A percentile compares a stretch with the other conserved stretches of the same genome.
These are phyloP conservation scores for Coreoperca whiteheadi DNA, from an alignment of 2,113 vertebrate species.

Conservation along the genomic window DNA sequence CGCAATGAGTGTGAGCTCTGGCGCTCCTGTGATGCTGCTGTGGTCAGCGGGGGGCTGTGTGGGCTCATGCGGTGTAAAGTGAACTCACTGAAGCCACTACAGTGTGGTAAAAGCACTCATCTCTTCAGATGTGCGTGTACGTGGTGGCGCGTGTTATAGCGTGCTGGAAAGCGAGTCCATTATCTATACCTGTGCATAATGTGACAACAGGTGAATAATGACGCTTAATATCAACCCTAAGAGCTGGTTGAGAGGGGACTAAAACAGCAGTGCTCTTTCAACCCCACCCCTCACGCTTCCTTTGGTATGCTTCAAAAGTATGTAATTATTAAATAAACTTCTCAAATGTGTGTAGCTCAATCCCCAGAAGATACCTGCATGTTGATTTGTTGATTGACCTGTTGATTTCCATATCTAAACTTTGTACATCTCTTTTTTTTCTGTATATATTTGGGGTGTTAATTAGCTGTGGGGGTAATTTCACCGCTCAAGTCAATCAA, in stretches of 20 bases:
- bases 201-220: not conserved
- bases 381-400: not conserved
- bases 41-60: slow-evolving; percentile 32
- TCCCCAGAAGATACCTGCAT: not conserved
- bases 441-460: too few relatives aligned
- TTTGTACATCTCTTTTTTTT: not conserved
- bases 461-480: not conserved
- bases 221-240: not conserved
- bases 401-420: not conserved
- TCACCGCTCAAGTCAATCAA: slow-evolving; percentile 3
- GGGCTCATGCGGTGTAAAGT: slow-evolving; percentile 40
- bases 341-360: not conserved
- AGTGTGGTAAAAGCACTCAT: slow-evolving; percentile 67
- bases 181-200: slow-evolving; percentile 1
- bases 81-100: slow-evolving; percentile 50
- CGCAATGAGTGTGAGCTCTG: not conserved
- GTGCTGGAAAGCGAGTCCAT: slow-evolving; percentile 58
- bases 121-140: slow-evolving; percentile 42
- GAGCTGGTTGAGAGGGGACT: not conserved
- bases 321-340: not conserved
- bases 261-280: not conserved
- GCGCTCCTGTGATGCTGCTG: not conserved
- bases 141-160: not conserved
- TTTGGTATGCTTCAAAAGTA: not conserved
- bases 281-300: not conserved